Conservation (phyloP, 92 coral and sea anemone species). For the Chrysogorgia sp. region DNA sequence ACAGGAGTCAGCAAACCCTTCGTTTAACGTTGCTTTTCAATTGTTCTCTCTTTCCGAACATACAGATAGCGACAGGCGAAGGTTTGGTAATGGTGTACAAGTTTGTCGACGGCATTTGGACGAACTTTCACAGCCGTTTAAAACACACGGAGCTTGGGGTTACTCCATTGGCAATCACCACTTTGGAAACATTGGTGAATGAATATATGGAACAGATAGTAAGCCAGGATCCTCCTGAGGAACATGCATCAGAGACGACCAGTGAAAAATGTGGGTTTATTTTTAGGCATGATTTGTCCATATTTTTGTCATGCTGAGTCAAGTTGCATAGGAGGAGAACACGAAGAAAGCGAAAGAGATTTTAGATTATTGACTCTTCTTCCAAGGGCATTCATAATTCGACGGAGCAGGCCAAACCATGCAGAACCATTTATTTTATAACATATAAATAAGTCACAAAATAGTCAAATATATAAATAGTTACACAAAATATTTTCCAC, state of each 20-base stretch:
- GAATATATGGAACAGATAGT: background rate
- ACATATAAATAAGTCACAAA: no score
- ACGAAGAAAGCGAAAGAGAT: no score
- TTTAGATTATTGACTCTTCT: no score
- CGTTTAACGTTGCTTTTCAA: background rate
- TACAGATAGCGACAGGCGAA: slow-evolving; percentile 33
- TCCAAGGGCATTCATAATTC: no score
- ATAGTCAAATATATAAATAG: no score
- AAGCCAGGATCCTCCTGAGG: background rate
- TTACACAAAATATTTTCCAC: no score
- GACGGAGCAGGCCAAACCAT: no score
- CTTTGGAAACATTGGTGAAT: slow-evolving; percentile 1
- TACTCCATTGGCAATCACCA: slow-evolving; percentile 15
- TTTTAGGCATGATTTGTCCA: background rate
- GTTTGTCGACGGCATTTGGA: slow-evolving; percentile 32
- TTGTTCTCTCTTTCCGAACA: background rate
- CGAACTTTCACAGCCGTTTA: slow-evolving; percentile 36
- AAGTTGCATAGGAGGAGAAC: no score
- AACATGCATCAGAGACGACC: background rate
- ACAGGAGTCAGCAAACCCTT: no score
- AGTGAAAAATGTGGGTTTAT: background rate
- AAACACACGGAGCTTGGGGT: slow-evolving; percentile 21
- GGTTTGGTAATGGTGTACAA: slow-evolving; percentile 37
- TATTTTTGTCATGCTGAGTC: no score
- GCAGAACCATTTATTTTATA: no score